These are phyloP conservation scores for Geophilus truncorum DNA, from an alignment of 2,888 invertebrate genomes.

Conservation along the genomic window DNA sequence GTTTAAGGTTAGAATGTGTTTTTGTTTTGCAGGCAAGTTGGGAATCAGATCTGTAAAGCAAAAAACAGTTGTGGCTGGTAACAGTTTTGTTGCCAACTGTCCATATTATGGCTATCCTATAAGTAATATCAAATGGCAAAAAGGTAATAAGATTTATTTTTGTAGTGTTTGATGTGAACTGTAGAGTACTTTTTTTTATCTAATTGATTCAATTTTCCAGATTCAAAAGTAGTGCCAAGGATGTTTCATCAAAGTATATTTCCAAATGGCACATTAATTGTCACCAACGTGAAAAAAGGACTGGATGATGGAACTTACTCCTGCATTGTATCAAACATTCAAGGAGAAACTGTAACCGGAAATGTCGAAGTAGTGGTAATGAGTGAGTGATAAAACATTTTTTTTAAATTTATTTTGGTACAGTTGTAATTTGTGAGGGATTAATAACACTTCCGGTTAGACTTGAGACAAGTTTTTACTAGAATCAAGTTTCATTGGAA, in stretches of 20 bases:
- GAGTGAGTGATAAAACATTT: background rate
- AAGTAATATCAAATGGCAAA: background rate
- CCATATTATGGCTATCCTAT: background rate
- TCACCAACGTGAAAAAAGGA: background rate
- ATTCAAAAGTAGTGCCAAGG: background rate
- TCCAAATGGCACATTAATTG: slow-evolving; percentile 7
- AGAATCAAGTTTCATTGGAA: too few relatives aligned
- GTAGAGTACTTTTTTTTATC: too few relatives aligned
- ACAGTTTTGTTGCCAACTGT: background rate
- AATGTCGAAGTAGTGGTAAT: slow-evolving; percentile 29
- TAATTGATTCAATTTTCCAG: background rate
- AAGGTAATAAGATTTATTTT: too few relatives aligned
- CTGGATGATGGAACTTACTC: slow-evolving; percentile 26
- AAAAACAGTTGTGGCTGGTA: background rate
- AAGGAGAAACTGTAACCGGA: background rate
- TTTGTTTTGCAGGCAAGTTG: background rate
- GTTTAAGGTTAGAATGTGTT: background rate
- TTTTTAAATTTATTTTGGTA: too few relatives aligned
- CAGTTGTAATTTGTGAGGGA: too few relatives aligned
- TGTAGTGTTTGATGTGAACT: too few relatives aligned
- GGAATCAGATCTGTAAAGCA: background rate
- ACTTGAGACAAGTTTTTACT: too few relatives aligned
- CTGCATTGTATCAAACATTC: background rate
- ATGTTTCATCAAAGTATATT: background rate
- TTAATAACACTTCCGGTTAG: too few relatives aligned